Conservation (phyloP, 2,797 vertebrate species). For the Oreonectes daqikongensis region DNA sequence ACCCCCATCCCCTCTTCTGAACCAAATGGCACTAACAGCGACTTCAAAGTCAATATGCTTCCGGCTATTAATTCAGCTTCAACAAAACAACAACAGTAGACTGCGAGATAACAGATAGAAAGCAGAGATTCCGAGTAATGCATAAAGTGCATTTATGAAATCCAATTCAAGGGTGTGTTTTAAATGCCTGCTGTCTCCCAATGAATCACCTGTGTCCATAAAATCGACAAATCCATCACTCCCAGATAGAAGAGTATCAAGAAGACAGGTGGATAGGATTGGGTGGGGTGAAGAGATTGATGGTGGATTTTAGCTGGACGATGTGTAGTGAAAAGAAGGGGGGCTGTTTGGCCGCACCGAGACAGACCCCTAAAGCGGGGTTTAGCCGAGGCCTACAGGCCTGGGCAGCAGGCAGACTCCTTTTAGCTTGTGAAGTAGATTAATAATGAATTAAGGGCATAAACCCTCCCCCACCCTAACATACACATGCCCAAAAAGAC, state of each 20-base stretch:
- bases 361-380: conserved; percentile 67
- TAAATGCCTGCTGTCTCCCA: conserved; percentile 45
- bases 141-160: background rate
- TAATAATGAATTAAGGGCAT: conserved; percentile 82
- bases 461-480: conserved; percentile 59
- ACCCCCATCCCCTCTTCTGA: conserved; percentile 34
- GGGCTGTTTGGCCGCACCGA: conserved; percentile 36
- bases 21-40: conserved; percentile 61
- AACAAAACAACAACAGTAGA: conserved; percentile 26
- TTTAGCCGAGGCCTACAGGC: conserved; percentile 64
- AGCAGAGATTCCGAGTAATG: background rate
- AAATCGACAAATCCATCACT: conserved; percentile 57
- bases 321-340: background rate
- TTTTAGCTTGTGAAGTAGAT: conserved; percentile 77
- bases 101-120: conserved; percentile 7
- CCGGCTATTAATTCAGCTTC: conserved; percentile 44
- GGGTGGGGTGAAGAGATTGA: conserved; percentile 5
- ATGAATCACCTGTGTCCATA: conserved; percentile 39
- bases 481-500: conserved; percentile 71
- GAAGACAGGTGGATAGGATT: conserved; percentile 50
- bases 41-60: conserved; percentile 63
- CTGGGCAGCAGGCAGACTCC: conserved; percentile 62
- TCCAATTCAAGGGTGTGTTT: background rate
- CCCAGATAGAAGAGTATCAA: conserved; percentile 57
- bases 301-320: conserved; percentile 16